A percentile compares a stretch with the other conserved stretches of the same genome.
Evolutionary conservation across 2,888 invertebrate species (phyloP).

Genomic region (Selenia dentaria): DNA sequence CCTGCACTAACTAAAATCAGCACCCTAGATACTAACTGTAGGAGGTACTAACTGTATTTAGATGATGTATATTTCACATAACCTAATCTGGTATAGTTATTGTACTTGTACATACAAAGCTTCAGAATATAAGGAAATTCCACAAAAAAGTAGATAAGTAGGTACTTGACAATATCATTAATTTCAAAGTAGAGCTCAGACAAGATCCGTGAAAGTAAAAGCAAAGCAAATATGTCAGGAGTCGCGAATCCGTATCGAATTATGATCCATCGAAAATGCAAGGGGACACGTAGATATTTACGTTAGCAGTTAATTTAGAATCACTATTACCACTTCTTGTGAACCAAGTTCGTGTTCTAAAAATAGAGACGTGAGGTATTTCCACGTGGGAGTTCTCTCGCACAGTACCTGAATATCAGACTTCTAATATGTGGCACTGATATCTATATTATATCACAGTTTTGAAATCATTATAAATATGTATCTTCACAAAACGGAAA

Average conservation of each 20-base stretch:
- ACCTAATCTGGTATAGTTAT: too few species aligned
- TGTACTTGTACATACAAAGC: too few species aligned
- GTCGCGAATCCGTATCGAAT: background rate
- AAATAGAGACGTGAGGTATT: slow-evolving; percentile 81
- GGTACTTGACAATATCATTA: too few species aligned
- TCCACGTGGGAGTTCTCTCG: slow-evolving; percentile 82
- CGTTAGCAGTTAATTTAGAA: slow-evolving; percentile 43
- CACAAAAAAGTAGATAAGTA: too few species aligned
- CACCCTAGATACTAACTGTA: too few species aligned
- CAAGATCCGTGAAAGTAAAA: slow-evolving; percentile 8
- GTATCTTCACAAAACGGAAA: slow-evolving; percentile 51
- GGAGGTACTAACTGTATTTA: too few species aligned
- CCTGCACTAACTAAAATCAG: too few species aligned
- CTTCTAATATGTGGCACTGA: slow-evolving; percentile 63
- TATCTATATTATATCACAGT: slow-evolving; percentile 71
- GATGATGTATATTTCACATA: too few species aligned
- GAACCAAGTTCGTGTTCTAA: slow-evolving; percentile 77
- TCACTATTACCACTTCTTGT: slow-evolving; percentile 61
- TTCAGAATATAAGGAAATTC: too few species aligned
- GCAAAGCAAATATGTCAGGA: background rate
- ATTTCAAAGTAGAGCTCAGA: background rate
- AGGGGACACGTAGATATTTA: slow-evolving; percentile 7
- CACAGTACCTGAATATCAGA: slow-evolving; percentile 71
- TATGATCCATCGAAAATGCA: slow-evolving; percentile 2
- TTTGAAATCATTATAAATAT: slow-evolving; percentile 45